phyloP scores from a whole-genome alignment of 2,113 vertebrate genomes.

The Uropsilus gracilis region DNA sequence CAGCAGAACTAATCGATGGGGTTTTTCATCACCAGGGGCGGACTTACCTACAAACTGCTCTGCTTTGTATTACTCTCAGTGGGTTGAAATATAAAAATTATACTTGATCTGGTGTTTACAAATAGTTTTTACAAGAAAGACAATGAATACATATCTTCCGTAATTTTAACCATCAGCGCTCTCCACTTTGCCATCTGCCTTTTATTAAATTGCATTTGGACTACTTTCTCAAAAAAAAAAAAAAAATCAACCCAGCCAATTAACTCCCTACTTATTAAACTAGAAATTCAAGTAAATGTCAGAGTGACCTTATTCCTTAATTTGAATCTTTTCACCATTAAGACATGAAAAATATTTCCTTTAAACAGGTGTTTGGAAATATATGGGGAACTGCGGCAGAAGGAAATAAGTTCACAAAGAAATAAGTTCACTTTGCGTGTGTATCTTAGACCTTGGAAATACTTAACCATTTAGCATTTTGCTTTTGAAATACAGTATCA shows the following conservation, averaged over 20 bases:
- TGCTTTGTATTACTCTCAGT: conserved; percentile 43
- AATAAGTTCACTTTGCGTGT: conserved; percentile 63
- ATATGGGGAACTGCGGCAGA: conserved; percentile 61
- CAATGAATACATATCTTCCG: conserved; percentile 23
- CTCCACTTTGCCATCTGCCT: conserved; percentile 59
- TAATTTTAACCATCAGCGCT: conserved; percentile 12
- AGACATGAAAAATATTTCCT: conserved; percentile 61
- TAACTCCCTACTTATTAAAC: conserved; percentile 22
- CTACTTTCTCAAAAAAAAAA: conserved; percentile 43
- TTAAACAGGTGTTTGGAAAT: conserved; percentile 80
- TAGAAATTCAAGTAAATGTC: conserved; percentile 41
- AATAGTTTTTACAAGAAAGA: conserved; percentile 60
- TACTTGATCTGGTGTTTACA: conserved; percentile 49
- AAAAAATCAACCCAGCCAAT: not conserved
- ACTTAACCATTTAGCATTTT: conserved; percentile 78
- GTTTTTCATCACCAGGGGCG: not conserved
- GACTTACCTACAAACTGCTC: not conserved
- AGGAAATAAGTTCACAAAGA: conserved; percentile 65
- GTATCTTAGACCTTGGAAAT: conserved; percentile 57
- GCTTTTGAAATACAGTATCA: conserved; percentile 81
- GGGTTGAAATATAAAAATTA: conserved; percentile 50
- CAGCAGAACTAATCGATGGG: not conserved
- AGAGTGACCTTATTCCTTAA: conserved; percentile 56
- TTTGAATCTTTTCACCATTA: conserved; percentile 72
- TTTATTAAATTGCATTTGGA: conserved; percentile 66